These are phyloP conservation scores for Elegia similella DNA, from an alignment of 2,888 invertebrate genomes.

Conservation along the genomic window DNA sequence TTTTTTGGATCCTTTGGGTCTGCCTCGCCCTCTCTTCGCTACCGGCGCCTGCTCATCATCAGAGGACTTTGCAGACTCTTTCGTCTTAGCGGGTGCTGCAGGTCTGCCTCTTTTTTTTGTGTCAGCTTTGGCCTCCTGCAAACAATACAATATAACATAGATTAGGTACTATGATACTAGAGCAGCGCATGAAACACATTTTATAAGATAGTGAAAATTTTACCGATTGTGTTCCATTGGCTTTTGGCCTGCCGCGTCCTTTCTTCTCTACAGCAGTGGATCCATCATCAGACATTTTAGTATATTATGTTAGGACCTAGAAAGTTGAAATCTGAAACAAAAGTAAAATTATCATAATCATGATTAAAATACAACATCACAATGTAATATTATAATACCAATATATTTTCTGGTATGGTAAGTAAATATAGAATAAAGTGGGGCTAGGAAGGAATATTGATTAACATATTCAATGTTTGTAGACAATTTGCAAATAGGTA, in stretches of 20 bases:
- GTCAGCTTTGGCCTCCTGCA: constrained; percentile 73
- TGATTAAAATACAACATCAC: neutral
- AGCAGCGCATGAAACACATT: neutral
- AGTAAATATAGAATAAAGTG: neutral
- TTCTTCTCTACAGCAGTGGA: constrained; percentile 78
- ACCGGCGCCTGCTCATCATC: constrained; percentile 78
- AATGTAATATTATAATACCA: too few species aligned
- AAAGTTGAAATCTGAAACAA: constrained; percentile 47
- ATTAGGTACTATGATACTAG: neutral
- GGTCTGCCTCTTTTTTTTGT: constrained; percentile 74
- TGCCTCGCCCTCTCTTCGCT: constrained; percentile 79
- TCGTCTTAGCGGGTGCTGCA: constrained; percentile 64
- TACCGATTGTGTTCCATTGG: constrained; percentile 75
- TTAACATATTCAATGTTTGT: neutral
- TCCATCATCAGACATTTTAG: constrained; percentile 78
- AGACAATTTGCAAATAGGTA: constrained; percentile 10
- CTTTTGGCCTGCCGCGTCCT: constrained; percentile 76
- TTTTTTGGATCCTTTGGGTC: constrained; percentile 81
- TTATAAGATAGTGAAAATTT: constrained; percentile 14
- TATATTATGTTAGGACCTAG: constrained; percentile 40
- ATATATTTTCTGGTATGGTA: too few species aligned
- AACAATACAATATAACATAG: constrained; percentile 18
- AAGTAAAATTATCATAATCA: constrained; percentile 15
- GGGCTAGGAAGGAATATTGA: neutral
- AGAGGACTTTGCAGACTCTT: constrained; percentile 78